Conservation (phyloP, 1,140 invertebrate genomes). For the Arion vulgaris region DNA sequence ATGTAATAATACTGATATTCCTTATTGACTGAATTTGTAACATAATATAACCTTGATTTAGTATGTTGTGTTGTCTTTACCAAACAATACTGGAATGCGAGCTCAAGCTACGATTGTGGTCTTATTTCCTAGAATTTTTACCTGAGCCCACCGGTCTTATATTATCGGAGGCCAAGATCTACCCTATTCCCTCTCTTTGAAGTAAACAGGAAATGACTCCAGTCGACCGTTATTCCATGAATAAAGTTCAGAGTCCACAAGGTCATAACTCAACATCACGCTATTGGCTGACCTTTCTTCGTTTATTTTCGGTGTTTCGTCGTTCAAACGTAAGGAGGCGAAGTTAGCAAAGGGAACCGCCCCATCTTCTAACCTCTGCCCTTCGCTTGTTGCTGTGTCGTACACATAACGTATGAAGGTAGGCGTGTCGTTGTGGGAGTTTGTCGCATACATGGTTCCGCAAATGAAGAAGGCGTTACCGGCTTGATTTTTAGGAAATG, state of each 20-base stretch:
- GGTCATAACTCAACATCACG: conserved; percentile 63
- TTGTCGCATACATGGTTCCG: conserved; percentile 61
- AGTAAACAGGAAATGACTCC: conserved; percentile 53
- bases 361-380: conserved; percentile 43
- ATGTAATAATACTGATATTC: too few relatives aligned
- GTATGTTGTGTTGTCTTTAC: too few relatives aligned
- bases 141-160: too few relatives aligned
- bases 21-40: too few relatives aligned
- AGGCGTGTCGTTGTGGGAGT: conserved; percentile 58
- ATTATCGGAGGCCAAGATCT: too few relatives aligned
- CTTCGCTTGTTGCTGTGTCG: conserved; percentile 59
- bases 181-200: conserved; percentile 14
- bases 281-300: conserved; percentile 41
- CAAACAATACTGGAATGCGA: too few relatives aligned
- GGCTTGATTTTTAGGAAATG: conserved; percentile 48
- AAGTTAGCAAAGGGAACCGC: conserved; percentile 54
- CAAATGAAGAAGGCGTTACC: conserved; percentile 68
- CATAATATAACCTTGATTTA: too few relatives aligned
- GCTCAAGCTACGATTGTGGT: too few relatives aligned
- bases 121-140: too few relatives aligned
- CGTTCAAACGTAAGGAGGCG: conserved; percentile 31
- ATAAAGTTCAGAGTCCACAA: conserved; percentile 51
- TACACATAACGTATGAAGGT: conserved; percentile 62
- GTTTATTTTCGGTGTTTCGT: not conserved
- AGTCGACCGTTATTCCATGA: conserved; percentile 62